Base-by-base conservation (phyloP, 2,888 invertebrate species). In the Anoncus sp. region DNA sequence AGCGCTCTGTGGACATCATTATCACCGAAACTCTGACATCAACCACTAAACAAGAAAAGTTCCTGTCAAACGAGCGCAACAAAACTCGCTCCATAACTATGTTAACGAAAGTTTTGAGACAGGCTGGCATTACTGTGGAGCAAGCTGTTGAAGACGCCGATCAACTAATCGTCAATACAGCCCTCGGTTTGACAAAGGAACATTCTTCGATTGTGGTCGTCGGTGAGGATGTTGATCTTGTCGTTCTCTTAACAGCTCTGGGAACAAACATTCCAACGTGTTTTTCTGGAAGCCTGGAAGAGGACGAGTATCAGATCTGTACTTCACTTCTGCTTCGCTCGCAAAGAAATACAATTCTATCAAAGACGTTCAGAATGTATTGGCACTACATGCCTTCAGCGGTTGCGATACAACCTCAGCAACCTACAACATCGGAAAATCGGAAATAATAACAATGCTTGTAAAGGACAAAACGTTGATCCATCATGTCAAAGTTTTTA, bases 91-190 rank as follows among this genome's bases (percentile, higher is more conserved):
- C 24, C 14, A 51, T 51, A 22, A 3, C 51, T 5, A 51, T 51
- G 24, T 24, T 51, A 24, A 24, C 22, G n/a, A 51, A 51, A n/a
- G 24, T 24, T 10, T 24, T 51, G 22, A 22, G 24, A 51, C 22
- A 51, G 14, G 7, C 63, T 45, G 63, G 24, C 2, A 38, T 62
- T 45, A 7, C 14, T 16, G 63, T 62, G 7, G 47, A 40, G 16
- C 22, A 62, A 62, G 63, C 63, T 45, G 45, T 47, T 43, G 63
- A 62, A 43, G 63, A 62, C 20, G 63, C 63, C 14, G 63, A 62
- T 16, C 43, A 27, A 22, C 4, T 62, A 10, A 62, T 62, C 6
- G 22, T 43, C 9, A 9, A 45, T 24, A 62, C 63, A 31, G 63
- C 63, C 14, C 12, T 62, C 2, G 22, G 27, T 27, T 47, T 45